phyloP scores from a whole-genome alignment of 92 coral and sea anemone genomes.

The Pocillopora grandis region DNA sequence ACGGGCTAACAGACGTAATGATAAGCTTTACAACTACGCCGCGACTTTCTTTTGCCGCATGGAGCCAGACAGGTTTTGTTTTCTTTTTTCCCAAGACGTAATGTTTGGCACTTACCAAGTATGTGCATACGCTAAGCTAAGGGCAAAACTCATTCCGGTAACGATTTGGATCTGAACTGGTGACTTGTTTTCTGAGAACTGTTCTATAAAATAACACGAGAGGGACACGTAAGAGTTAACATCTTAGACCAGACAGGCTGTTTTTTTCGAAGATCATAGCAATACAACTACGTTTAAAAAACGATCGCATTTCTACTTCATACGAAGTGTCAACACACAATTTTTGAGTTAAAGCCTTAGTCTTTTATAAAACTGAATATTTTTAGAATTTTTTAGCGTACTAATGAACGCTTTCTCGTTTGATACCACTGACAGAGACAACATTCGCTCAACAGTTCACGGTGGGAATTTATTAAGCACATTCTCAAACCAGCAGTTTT shows the following conservation, averaged over 20 bases:
- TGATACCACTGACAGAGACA: not conserved
- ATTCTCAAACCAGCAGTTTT: conserved; percentile 21
- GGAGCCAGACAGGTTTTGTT: not conserved
- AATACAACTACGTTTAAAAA: not conserved
- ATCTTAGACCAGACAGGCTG: too few relatives aligned
- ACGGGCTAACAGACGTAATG: not conserved
- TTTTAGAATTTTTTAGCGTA: not conserved
- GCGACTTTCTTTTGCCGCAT: not conserved
- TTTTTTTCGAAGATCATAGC: not conserved
- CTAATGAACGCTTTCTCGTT: not conserved
- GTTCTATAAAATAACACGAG: not conserved
- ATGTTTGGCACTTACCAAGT: not conserved
- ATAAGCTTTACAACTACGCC: not conserved
- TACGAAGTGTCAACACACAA: not conserved
- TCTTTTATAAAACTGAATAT: not conserved
- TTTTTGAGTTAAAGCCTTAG: not conserved
- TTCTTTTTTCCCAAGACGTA: not conserved
- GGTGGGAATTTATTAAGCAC: conserved; percentile 23
- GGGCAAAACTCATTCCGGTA: too few relatives aligned
- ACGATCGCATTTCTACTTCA: not conserved
- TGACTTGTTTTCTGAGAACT: not conserved
- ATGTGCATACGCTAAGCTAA: too few relatives aligned
- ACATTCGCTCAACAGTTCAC: not conserved
- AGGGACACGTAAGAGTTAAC: not conserved
- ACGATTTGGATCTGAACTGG: not conserved